Conservation (phyloP, 2,797 vertebrate genomes). For the Anolis apletophallus region DNA sequence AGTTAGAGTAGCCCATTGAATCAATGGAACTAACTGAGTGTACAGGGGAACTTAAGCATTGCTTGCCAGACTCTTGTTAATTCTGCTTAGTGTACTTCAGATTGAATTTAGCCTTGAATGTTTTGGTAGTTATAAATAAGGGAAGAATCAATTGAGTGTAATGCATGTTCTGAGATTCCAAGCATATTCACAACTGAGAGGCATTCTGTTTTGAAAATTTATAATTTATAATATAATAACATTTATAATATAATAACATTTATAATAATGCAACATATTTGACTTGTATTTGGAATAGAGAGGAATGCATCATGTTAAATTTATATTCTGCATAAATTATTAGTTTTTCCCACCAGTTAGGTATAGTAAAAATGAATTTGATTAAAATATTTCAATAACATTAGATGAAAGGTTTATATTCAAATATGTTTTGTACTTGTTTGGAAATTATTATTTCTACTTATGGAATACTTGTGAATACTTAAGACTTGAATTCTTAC, state of each 20-base stretch:
- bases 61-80: no score
- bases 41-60: no score
- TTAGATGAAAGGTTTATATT: background rate
- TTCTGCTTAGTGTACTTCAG: no score
- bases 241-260: no score
- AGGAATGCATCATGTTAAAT: background rate
- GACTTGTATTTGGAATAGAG: background rate
- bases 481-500: background rate
- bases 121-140: background rate
- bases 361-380: background rate
- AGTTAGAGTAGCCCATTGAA: no score
- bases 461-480: background rate
- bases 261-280: background rate
- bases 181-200: background rate
- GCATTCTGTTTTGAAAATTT: background rate
- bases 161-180: background rate
- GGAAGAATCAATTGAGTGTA: background rate
- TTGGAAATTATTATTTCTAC: background rate
- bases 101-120: no score
- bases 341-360: background rate
- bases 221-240: no score
- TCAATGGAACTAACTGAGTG: no score
- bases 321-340: background rate
- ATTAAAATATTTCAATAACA: background rate
- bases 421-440: background rate